These are phyloP conservation scores for Cordilura impudica DNA, from an alignment of 2,888 invertebrate genomes.

Conservation along the genomic window DNA sequence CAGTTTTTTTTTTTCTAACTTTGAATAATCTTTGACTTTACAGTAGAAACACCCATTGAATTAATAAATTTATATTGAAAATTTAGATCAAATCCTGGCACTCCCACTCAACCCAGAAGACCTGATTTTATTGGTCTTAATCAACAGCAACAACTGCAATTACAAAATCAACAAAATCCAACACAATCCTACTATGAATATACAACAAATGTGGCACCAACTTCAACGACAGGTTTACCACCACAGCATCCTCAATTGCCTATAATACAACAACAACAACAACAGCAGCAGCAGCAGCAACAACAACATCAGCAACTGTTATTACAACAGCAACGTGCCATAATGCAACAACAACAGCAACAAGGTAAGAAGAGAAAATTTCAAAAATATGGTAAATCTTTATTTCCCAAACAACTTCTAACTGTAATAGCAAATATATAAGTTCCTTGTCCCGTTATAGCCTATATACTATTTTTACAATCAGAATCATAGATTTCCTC, in stretches of 20 bases:
- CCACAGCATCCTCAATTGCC: slow-evolving; percentile 77
- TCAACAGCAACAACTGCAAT: slow-evolving; percentile 71
- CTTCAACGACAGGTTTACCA: slow-evolving; percentile 70
- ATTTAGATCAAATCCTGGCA: slow-evolving; percentile 92
- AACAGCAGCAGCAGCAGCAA: slow-evolving; percentile 74
- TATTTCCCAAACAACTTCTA: too few relatives aligned
- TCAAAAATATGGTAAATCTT: too few relatives aligned
- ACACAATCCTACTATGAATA: slow-evolving; percentile 78
- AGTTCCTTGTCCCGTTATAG: too few relatives aligned
- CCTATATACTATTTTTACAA: too few relatives aligned
- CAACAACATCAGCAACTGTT: slow-evolving; percentile 72
- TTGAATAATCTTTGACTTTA: too few relatives aligned
- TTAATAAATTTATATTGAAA: slow-evolving; percentile 14
- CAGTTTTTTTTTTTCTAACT: neutral
- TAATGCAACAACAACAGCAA: slow-evolving; percentile 72
- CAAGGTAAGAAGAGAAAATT: slow-evolving; percentile 68
- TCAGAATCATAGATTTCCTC: too few relatives aligned
- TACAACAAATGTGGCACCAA: slow-evolving; percentile 64
- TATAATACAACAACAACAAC: slow-evolving; percentile 77
- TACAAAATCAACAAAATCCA: slow-evolving; percentile 71
- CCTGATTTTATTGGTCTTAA: slow-evolving; percentile 91
- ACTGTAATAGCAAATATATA: too few relatives aligned
- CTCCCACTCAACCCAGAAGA: slow-evolving; percentile 92
- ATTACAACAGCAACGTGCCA: slow-evolving; percentile 71
- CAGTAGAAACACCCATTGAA: neutral